Percentiles rank a stretch among this genome's conserved stretches.
phyloP scores from a whole-genome alignment of 64 coral and sea anemone species.

The Montipora efflorescens region DNA sequence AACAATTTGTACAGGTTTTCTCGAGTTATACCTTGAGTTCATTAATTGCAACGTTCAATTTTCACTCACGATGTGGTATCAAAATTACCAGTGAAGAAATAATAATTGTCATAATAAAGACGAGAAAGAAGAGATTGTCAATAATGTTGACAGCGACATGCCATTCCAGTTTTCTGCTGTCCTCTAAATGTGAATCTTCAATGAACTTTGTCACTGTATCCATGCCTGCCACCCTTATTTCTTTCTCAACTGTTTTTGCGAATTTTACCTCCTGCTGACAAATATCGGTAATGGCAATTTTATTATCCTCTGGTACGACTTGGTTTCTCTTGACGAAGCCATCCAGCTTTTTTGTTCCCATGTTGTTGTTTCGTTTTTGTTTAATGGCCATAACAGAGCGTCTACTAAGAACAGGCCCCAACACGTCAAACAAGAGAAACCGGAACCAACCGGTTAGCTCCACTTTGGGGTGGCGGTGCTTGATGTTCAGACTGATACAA shows the following conservation, averaged over 20 bases:
- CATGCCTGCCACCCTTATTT: constrained; percentile 41
- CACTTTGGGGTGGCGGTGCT: constrained; percentile 66
- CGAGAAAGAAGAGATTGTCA: constrained; percentile 76
- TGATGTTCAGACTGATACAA: constrained; percentile 42
- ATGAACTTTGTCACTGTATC: constrained; percentile 54
- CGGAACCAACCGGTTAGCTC: constrained; percentile 54
- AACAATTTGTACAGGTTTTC: too few species aligned
- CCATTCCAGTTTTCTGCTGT: constrained; percentile 68
- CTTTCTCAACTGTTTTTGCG: not conserved
- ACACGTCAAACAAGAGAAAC: constrained; percentile 51
- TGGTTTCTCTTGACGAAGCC: constrained; percentile 34
- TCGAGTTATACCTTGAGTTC: too few species aligned
- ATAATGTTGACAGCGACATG: constrained; percentile 70
- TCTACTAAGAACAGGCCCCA: constrained; percentile 37
- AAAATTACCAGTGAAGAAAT: constrained; percentile 70
- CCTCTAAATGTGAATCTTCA: constrained; percentile 24
- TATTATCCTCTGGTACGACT: constrained; percentile 3
- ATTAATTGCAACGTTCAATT: not conserved
- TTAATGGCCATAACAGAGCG: not conserved
- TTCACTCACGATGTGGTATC: not conserved
- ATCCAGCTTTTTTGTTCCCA: not conserved
- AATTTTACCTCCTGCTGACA: not conserved
- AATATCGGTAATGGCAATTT: not conserved
- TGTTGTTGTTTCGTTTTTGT: not conserved
- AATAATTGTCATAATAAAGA: constrained; percentile 64